phyloP scores from a whole-genome alignment of 2,888 invertebrate species.

The Leptogaster cylindrica region DNA sequence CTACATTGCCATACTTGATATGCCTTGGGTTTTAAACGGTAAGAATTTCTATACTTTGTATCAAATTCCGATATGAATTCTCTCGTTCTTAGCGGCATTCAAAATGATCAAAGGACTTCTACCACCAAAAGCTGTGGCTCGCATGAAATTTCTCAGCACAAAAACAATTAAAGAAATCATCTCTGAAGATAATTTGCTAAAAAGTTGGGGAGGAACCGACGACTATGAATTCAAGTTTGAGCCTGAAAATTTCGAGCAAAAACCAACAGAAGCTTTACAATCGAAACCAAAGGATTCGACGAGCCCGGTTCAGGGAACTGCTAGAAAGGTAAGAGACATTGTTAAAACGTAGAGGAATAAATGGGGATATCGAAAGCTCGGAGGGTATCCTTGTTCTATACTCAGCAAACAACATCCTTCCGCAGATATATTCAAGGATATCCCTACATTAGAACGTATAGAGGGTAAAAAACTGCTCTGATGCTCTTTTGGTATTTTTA shows the following conservation, averaged over 20 bases:
- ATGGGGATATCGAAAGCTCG: too few relatives aligned
- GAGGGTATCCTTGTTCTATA: too few relatives aligned
- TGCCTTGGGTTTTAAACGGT: slow-evolving; percentile 93
- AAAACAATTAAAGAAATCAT: slow-evolving; percentile 77
- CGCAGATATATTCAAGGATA: too few relatives aligned
- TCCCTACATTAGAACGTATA: too few relatives aligned
- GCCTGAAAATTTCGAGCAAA: slow-evolving; percentile 56
- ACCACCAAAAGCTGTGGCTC: slow-evolving; percentile 86
- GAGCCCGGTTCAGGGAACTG: background rate
- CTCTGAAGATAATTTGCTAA: slow-evolving; percentile 74
- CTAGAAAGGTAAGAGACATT: slow-evolving; percentile 4
- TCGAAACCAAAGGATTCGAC: background rate
- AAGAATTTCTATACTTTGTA: slow-evolving; percentile 53
- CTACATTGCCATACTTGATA: slow-evolving; percentile 88
- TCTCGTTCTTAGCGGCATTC: slow-evolving; percentile 74
- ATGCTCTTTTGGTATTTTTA: too few relatives aligned
- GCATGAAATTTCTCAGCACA: slow-evolving; percentile 83
- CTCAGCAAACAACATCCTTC: too few relatives aligned
- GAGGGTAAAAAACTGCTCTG: too few relatives aligned
- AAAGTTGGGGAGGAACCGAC: slow-evolving; percentile 81
- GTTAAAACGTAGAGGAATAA: too few relatives aligned
- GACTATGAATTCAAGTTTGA: slow-evolving; percentile 75
- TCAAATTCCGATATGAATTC: background rate
- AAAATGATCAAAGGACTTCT: slow-evolving; percentile 87
- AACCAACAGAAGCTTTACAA: too few relatives aligned